Base-by-base conservation (phyloP, 2,113 vertebrate genomes). In the Helogale parvula region DNA sequence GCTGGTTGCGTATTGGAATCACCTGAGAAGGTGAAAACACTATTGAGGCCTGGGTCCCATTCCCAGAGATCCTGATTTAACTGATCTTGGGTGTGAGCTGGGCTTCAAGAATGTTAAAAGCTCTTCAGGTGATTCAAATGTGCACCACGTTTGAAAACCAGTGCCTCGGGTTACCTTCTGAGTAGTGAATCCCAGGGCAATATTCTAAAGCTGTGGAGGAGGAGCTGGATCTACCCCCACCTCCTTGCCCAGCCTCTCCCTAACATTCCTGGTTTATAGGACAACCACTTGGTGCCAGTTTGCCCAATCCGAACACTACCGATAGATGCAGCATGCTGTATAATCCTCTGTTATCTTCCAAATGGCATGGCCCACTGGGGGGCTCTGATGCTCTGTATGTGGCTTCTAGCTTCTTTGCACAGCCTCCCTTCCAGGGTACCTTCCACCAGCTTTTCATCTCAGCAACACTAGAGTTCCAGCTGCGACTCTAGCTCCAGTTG, bases 11-110 rank as follows among this genome's bases (percentile, higher is more conserved):
- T 45, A 81, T 25, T 69, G 33, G 45, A 87, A 45, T 92, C 85
- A 80, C 35, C 57, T 69, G 57, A 35, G 29, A n/a, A 92, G 33
- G 68, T n/a, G 2, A 19, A 35, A 14, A 29, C 35, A 19, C 25
- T 23, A 17, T 60, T 31, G 29, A 57, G 54, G 10, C n/a, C n/a
- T 77, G 41, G 41, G n/a, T 90, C 21, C 54, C 17, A 13, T 88
- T 80, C 41, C 47, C 90, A 87, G 25, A 90, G 52, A 57, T 69
- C 94, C 57, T 63, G 52, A 29, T 66, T 88, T 89, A 87, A 74
- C 25, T 88, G 35, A 35, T 82, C n/a, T 38, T 50, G 21, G 5
- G 29, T 81, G 33, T 71, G 33, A 90, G 19, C 23, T 66, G n/a
- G 33, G 65, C 63, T 69, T 89, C 31, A 63, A n/a, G 45, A 47